These are phyloP conservation scores for Pocillopora damicornis DNA, from an alignment of 64 coral and sea anemone species.

Conservation along the genomic window DNA sequence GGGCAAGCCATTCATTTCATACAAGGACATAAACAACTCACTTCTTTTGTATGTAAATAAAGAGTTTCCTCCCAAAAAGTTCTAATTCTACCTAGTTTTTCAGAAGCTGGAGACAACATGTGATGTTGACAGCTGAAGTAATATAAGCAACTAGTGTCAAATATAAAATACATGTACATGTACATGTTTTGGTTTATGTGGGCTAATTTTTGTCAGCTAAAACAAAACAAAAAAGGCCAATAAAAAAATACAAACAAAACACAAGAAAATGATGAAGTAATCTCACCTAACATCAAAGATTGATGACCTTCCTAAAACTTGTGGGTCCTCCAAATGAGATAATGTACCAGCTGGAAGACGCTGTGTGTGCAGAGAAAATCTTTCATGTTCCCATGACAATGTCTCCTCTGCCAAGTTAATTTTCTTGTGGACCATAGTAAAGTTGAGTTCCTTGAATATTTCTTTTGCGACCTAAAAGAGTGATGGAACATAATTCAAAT, in stretches of 20 bases:
- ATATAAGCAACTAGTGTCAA: too few species aligned
- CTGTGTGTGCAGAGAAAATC: slow-evolving; percentile 89
- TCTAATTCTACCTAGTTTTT: too few species aligned
- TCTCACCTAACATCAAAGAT: slow-evolving; percentile 92
- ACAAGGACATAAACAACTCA: too few species aligned
- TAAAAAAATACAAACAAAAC: neutral
- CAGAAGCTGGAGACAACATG: too few species aligned
- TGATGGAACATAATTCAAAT: neutral
- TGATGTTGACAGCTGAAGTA: too few species aligned
- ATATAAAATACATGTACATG: too few species aligned
- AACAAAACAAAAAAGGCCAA: too few species aligned
- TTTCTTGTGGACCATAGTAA: slow-evolving; percentile 88
- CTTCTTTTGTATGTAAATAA: too few species aligned
- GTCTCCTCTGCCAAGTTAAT: slow-evolving; percentile 92
- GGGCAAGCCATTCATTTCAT: too few species aligned
- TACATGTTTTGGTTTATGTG: too few species aligned
- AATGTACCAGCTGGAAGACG: slow-evolving; percentile 84
- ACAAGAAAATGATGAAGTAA: neutral
- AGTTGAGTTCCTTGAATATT: slow-evolving; percentile 82
- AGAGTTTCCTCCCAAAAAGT: too few species aligned
- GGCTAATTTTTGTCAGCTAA: too few species aligned
- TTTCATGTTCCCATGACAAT: slow-evolving; percentile 89
- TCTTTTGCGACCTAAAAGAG: slow-evolving; percentile 59
- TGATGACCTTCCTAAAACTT: slow-evolving; percentile 63
- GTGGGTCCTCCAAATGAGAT: slow-evolving; percentile 76